phyloP scores from a whole-genome alignment of 2,888 invertebrate genomes.

The Galeruca laticollis region DNA sequence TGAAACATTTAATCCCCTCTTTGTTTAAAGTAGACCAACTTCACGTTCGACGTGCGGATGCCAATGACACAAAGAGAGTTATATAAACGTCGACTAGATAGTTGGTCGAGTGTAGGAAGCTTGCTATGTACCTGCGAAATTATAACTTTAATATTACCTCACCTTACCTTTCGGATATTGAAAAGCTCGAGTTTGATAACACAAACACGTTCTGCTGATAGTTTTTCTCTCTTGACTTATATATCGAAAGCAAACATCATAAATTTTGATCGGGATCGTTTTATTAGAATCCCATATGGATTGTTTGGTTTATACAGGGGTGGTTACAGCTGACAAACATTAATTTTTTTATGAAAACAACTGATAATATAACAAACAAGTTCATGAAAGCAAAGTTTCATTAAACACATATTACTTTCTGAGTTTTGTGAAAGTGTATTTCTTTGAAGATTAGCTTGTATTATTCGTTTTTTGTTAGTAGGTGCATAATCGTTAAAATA shows the following conservation, averaged over 20 bases:
- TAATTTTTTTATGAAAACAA: not conserved
- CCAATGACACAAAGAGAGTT: not conserved
- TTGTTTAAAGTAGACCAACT: constrained; percentile 53
- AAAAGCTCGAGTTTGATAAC: constrained; percentile 54
- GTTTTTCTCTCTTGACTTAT: constrained; percentile 51
- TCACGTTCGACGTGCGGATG: not conserved
- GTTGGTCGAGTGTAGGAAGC: constrained; percentile 49
- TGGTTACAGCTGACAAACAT: constrained; percentile 5
- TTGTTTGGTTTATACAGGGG: constrained; percentile 13
- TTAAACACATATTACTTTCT: too few species aligned
- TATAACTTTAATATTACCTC: constrained; percentile 55
- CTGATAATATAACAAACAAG: too few species aligned
- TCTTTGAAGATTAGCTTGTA: too few species aligned
- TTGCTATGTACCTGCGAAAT: constrained; percentile 55
- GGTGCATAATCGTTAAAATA: too few species aligned
- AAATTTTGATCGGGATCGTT: constrained; percentile 43
- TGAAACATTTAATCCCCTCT: constrained; percentile 66
- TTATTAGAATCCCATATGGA: constrained; percentile 23
- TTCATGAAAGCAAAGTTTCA: too few species aligned
- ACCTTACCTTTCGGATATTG: constrained; percentile 55
- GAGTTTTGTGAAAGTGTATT: too few species aligned
- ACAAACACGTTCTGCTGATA: constrained; percentile 53
- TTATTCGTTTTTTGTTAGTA: too few species aligned
- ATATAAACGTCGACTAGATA: constrained; percentile 3
- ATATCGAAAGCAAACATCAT: constrained; percentile 52